Conservation (phyloP, 2,888 invertebrate genomes). For the Tineola bisselliella region DNA sequence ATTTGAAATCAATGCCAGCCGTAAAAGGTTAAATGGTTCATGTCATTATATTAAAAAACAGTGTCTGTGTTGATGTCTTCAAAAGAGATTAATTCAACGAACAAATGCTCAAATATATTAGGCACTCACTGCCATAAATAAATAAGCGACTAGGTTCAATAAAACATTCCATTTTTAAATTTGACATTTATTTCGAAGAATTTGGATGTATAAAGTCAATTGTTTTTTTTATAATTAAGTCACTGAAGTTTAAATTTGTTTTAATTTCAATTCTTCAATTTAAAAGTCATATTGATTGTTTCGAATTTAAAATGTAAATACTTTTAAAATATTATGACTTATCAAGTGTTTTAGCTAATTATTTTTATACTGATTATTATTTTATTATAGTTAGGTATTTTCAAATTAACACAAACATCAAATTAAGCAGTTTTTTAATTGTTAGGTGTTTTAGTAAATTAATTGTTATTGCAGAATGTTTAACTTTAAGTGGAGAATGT, state of each 20-base stretch:
- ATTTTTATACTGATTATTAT: neutral
- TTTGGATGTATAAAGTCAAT: neutral
- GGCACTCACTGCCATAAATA: slow-evolving; percentile 46
- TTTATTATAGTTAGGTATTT: neutral
- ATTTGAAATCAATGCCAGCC: neutral
- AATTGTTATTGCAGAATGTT: slow-evolving; percentile 1
- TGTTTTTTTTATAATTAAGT: no score
- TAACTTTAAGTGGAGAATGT: neutral
- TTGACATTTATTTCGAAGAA: neutral
- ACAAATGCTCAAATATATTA: slow-evolving; percentile 61
- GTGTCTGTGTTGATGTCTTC: slow-evolving; percentile 64
- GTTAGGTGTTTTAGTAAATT: neutral
- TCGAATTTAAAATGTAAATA: slow-evolving; percentile 4
- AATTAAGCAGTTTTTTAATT: neutral
- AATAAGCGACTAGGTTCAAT: neutral
- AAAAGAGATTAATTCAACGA: slow-evolving; percentile 39
- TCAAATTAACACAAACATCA: neutral
- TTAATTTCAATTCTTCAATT: neutral
- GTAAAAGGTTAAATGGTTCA: neutral
- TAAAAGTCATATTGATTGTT: neutral
- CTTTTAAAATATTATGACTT: neutral
- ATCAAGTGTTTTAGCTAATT: neutral
- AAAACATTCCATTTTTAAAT: slow-evolving; percentile 10
- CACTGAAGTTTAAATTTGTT: neutral
- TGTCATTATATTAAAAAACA: slow-evolving; percentile 31